phyloP scores from a whole-genome alignment of 2,113 vertebrate species.

The Leiothrix lutea region DNA sequence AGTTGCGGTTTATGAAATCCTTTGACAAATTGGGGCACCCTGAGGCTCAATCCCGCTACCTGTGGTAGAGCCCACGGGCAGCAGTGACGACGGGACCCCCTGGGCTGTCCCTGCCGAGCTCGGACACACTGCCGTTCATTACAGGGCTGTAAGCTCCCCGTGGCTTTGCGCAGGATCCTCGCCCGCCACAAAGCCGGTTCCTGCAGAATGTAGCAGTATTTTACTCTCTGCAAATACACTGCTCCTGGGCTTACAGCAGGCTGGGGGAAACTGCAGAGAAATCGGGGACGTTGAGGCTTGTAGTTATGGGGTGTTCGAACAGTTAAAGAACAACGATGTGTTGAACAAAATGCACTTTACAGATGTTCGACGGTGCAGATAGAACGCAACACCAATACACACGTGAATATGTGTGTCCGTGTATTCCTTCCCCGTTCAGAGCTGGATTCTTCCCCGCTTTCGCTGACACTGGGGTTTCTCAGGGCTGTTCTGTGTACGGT shows the following conservation, averaged over 20 bases:
- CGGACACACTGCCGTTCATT: background rate
- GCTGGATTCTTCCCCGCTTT: background rate
- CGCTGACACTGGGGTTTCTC: background rate
- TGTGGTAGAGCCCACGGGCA: background rate
- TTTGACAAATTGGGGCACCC: background rate
- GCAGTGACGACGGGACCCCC: background rate
- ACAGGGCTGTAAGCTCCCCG: fast-evolving
- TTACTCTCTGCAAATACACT: background rate
- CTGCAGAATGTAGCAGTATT: background rate
- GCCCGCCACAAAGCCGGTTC: background rate
- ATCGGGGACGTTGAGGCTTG: background rate
- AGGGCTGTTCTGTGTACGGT: fast-evolving
- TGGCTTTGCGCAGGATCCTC: background rate
- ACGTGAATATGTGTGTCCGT: background rate
- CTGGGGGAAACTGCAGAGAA: background rate
- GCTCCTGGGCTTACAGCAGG: background rate
- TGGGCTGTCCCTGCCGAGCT: background rate
- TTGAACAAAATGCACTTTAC: background rate
- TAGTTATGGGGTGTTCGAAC: fast-evolving
- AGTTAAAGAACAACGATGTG: background rate
- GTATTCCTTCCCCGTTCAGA: background rate
- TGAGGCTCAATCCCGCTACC: background rate
- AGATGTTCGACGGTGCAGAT: background rate
- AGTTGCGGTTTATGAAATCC: background rate
- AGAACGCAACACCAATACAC: background rate